Conservation (phyloP, 2,797 vertebrate genomes). For the Enteromius mattozi region DNA sequence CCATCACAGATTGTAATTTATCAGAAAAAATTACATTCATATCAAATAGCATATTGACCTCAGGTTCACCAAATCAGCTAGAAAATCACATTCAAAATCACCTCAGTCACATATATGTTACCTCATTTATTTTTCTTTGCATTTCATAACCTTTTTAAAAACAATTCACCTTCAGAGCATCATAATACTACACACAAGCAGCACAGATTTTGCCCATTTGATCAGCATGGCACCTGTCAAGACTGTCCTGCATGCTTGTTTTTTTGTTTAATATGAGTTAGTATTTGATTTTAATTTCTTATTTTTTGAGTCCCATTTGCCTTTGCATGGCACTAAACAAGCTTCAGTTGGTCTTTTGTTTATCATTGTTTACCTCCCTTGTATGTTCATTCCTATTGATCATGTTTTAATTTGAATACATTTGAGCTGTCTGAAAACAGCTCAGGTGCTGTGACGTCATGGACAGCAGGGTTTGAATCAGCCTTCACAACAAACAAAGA, state of each 20-base stretch:
- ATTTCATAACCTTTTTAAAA: constrained; percentile 18
- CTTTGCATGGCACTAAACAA: constrained; percentile 61
- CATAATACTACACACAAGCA: constrained; percentile 46
- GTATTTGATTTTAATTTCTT: constrained; percentile 39
- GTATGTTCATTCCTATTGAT: constrained; percentile 45
- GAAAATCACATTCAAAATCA: constrained; percentile 2
- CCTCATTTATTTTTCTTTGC: constrained; percentile 5
- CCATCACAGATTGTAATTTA: not conserved
- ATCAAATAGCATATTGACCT: not conserved
- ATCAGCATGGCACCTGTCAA: constrained; percentile 36
- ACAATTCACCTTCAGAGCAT: not conserved
- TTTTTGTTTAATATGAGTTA: constrained; percentile 34
- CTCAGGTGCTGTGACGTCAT: constrained; percentile 86
- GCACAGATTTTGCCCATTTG: constrained; percentile 44
- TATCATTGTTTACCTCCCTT: constrained; percentile 36
- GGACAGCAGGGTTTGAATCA: constrained; percentile 78
- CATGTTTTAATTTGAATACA: constrained; percentile 83
- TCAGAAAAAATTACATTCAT: not conserved
- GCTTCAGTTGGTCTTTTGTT: constrained; percentile 58
- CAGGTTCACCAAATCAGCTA: not conserved
- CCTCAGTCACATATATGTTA: constrained; percentile 9
- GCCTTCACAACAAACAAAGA: constrained; percentile 13
- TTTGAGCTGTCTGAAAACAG: constrained; percentile 82
- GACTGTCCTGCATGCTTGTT: constrained; percentile 59
- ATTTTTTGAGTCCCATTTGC: constrained; percentile 49